phyloP scores from a whole-genome alignment of 2,113 vertebrate genomes.

The Calyptomena viridis region DNA sequence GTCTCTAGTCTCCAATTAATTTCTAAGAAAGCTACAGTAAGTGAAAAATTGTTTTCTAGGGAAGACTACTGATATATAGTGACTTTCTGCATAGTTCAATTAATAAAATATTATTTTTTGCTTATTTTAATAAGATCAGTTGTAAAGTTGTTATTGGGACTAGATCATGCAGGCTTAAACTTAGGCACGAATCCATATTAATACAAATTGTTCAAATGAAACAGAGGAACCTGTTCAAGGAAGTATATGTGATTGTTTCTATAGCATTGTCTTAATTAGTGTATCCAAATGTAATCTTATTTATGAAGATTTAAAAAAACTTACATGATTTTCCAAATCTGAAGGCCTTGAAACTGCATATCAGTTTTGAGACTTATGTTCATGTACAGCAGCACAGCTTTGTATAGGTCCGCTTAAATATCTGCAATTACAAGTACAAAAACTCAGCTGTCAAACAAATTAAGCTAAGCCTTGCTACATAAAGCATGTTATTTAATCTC shows the following conservation, averaged over 20 bases:
- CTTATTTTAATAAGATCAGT: background rate
- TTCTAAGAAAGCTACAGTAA: background rate
- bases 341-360: background rate
- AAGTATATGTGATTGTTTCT: background rate
- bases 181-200: background rate
- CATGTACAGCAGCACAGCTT: background rate
- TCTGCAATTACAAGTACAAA: conserved; percentile 15
- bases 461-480: conserved; percentile 22
- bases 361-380: background rate
- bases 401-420: conserved; percentile 10
- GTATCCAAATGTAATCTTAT: background rate
- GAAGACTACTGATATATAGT: background rate
- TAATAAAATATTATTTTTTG: background rate
- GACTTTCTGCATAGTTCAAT: background rate
- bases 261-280: background rate
- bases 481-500: conserved; percentile 56
- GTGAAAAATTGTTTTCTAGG: background rate
- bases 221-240: background rate
- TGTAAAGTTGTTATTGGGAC: background rate
- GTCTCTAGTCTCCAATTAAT: background rate
- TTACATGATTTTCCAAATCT: background rate
- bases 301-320: background rate
- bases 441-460: conserved; percentile 29
- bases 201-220: background rate
- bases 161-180: background rate